phyloP scores from a whole-genome alignment of 2,797 vertebrate species.

The Pogoniulus pusillus region DNA sequence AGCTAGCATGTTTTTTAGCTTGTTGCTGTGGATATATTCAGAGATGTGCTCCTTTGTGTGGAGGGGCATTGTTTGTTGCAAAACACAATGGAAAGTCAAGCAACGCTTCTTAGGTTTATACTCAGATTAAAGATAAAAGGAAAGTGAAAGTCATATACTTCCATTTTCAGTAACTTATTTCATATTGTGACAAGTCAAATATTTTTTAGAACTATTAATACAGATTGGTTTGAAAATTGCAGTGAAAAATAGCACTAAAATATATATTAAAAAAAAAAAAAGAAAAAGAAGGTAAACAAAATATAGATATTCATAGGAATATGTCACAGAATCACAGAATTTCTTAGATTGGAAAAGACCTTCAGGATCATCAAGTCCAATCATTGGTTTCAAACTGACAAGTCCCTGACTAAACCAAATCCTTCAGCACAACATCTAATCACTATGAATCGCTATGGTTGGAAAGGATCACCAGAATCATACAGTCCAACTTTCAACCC shows the following conservation, averaged over 20 bases:
- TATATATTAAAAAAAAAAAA: not conserved
- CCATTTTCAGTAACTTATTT: not conserved
- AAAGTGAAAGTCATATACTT: not conserved
- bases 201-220: not conserved
- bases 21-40: not conserved
- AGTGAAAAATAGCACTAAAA: not conserved
- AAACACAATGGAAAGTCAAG: not conserved
- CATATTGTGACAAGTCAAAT: accelerated
- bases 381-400: too few relatives aligned
- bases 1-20: not conserved
- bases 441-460: too few relatives aligned
- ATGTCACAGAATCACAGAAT: too few relatives aligned
- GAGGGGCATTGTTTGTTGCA: not conserved
- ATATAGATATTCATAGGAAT: not conserved
- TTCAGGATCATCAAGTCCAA: too few relatives aligned
- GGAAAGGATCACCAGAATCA: too few relatives aligned
- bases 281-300: not conserved
- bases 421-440: too few relatives aligned
- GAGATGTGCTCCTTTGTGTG: not conserved
- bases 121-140: not conserved
- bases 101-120: not conserved
- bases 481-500: too few relatives aligned
- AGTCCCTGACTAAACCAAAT: too few relatives aligned
- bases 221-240: not conserved
- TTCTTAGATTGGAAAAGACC: too few relatives aligned